A percentile compares a stretch with the other conserved stretches of the same genome.
These are phyloP conservation scores for Ophioninae sp. DNA, from an alignment of 2,888 invertebrate genomes.

Conservation along the genomic window DNA sequence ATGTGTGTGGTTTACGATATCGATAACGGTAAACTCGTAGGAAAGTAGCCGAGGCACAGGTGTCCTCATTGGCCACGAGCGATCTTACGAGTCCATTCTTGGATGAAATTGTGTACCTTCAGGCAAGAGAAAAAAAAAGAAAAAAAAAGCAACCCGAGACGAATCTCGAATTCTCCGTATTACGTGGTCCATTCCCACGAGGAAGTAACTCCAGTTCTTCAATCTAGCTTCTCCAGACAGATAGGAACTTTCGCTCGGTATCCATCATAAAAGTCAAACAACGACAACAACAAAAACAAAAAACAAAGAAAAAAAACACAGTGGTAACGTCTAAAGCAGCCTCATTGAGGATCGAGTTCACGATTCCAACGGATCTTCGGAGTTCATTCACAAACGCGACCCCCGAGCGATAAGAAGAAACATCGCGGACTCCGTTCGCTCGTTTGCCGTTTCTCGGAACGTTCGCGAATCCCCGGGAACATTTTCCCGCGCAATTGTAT, in stretches of 20 bases:
- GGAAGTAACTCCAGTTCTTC: constrained; percentile 38
- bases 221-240: constrained; percentile 33
- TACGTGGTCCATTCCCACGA: constrained; percentile 15
- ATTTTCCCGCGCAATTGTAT: constrained; percentile 5
- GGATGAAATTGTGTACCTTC: constrained; percentile 26
- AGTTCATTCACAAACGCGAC: constrained; percentile 61
- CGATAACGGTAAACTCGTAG: constrained; percentile 67
- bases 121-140: constrained; percentile 4
- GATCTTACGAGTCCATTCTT: constrained; percentile 49
- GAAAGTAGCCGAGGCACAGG: constrained; percentile 65
- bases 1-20: constrained; percentile 65
- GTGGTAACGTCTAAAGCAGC: neutral
- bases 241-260: constrained; percentile 41
- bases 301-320: constrained; percentile 28
- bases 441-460: constrained; percentile 1
- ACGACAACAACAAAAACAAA: constrained; percentile 1
- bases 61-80: constrained; percentile 63
- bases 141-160: constrained; percentile 33
- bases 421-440: constrained; percentile 1
- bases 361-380: constrained; percentile 49
- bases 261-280: neutral
- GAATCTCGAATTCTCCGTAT: constrained; percentile 55
- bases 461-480: neutral
- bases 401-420: constrained; percentile 52
- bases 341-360: constrained; percentile 43